Percentiles rank a stretch among this genome's conserved stretches.
Conservation (phyloP, 2,888 invertebrate genomes). For the Pammene aurita region DNA sequence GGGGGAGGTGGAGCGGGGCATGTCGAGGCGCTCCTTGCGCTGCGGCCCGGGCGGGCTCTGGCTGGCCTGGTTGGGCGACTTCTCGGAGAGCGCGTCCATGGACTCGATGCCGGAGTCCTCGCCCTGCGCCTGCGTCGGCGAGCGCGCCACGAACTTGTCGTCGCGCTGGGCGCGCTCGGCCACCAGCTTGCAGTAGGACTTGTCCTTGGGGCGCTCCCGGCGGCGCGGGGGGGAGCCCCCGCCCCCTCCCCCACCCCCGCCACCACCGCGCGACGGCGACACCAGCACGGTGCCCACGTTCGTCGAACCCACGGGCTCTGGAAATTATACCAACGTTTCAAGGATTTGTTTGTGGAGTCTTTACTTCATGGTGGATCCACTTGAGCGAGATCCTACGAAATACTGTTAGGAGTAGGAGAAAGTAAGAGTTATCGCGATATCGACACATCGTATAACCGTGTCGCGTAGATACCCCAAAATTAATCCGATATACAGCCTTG, state of each 20-base stretch:
- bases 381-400: too few species aligned
- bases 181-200: constrained; percentile 82
- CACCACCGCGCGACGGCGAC: constrained; percentile 64
- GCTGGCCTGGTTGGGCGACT: constrained; percentile 93
- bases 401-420: too few species aligned
- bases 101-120: constrained; percentile 96
- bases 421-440: too few species aligned
- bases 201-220: constrained; percentile 78
- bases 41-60: constrained; percentile 85
- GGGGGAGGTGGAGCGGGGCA: constrained; percentile 74
- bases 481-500: too few species aligned
- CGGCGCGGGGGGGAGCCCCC: constrained; percentile 49
- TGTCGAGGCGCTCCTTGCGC: constrained; percentile 72
- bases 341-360: not conserved
- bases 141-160: constrained; percentile 69
- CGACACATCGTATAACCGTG: too few species aligned
- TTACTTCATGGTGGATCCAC: too few species aligned
- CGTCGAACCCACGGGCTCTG: constrained; percentile 86
- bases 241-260: too few species aligned
- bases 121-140: constrained; percentile 85
- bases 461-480: too few species aligned
- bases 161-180: constrained; percentile 71
- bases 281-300: constrained; percentile 84
- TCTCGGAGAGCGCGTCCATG: constrained; percentile 96
- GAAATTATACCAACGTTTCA: constrained; percentile 48